Evolutionary conservation across 2,113 vertebrate genomes (phyloP).

Genomic region (Eudyptes chrysolophus): DNA sequence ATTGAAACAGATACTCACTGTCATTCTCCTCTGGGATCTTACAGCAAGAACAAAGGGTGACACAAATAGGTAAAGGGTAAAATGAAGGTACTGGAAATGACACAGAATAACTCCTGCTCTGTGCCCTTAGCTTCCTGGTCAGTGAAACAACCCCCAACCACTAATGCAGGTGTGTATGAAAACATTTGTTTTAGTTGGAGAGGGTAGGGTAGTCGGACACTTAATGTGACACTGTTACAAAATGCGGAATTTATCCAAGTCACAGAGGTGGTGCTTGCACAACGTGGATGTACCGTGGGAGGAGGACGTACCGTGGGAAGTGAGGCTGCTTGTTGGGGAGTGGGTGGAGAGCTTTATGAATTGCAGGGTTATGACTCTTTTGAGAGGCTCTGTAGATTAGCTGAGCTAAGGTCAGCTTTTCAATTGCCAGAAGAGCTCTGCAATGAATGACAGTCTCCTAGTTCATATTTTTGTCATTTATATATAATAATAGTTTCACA

Average conservation of each 20-base stretch:
- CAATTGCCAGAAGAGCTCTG: background rate
- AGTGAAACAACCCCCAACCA: background rate
- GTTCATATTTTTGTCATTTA: background rate
- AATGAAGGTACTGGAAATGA: background rate
- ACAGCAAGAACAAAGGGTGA: too few species aligned
- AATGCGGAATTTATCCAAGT: background rate
- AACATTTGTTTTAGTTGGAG: background rate
- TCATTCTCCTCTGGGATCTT: background rate
- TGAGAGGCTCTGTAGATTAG: background rate
- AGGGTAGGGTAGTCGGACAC: background rate
- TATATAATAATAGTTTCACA: background rate
- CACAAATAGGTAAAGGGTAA: background rate
- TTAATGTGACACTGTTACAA: accelerated
- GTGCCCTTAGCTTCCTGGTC: background rate
- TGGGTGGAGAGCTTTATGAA: background rate
- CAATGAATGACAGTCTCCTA: background rate
- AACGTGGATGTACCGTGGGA: background rate
- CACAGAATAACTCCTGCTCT: background rate
- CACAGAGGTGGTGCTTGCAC: background rate
- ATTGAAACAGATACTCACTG: background rate
- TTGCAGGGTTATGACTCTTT: background rate
- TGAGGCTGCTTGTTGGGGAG: background rate
- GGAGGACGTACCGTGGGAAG: background rate
- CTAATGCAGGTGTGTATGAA: background rate
- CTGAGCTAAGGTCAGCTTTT: background rate